phyloP scores from a whole-genome alignment of 1,140 invertebrate species.

The Dolichoris vasculosae region DNA sequence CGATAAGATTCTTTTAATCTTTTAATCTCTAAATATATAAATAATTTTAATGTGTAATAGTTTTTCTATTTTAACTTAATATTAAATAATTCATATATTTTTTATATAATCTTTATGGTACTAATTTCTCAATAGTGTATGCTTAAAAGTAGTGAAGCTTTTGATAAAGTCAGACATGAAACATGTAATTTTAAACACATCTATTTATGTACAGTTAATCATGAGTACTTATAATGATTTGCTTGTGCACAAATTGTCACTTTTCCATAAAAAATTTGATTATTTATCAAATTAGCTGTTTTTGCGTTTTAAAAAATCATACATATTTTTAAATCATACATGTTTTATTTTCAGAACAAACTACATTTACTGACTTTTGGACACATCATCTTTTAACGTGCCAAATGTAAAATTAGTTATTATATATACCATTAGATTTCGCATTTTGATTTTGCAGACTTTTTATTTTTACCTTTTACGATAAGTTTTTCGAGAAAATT shows the following conservation, averaged over 20 bases:
- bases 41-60: no score
- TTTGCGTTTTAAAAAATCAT: neutral
- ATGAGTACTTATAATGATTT: no score
- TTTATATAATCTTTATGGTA: neutral
- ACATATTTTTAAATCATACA: neutral
- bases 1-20: no score
- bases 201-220: no score
- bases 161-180: neutral
- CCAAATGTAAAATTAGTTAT: constrained; percentile 27
- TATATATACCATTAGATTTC: neutral
- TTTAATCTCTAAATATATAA: no score
- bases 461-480: neutral
- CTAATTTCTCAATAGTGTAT: neutral
- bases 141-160: neutral
- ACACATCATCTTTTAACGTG: constrained; percentile 1
- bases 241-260: no score
- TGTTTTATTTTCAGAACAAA: constrained; percentile 7
- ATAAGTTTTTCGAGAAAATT: neutral
- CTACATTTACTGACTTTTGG: neutral
- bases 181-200: no score
- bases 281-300: neutral
- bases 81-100: neutral
- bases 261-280: neutral
- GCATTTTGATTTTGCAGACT: neutral
- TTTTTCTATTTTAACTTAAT: no score